These are phyloP conservation scores for Drosophila auraria DNA, from an alignment of 1,140 invertebrate species.

Conservation along the genomic window DNA sequence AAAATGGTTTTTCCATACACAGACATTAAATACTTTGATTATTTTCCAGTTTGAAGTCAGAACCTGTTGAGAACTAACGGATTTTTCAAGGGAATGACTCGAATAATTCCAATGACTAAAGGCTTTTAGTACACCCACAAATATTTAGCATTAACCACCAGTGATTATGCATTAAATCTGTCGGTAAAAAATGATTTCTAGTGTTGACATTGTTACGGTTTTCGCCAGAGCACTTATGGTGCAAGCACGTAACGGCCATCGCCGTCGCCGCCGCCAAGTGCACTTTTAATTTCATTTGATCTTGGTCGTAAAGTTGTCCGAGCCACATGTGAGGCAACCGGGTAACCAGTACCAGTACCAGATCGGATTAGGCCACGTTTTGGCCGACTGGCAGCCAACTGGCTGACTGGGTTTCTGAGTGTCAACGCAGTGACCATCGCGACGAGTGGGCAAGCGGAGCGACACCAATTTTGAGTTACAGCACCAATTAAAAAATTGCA, in stretches of 20 bases:
- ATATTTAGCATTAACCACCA: background rate
- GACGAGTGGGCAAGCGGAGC: conserved; percentile 36
- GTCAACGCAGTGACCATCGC: conserved; percentile 45
- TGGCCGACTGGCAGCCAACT: conserved; percentile 20
- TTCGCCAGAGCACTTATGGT: conserved; percentile 9
- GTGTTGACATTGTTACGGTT: conserved; percentile 22
- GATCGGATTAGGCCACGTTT: conserved; percentile 34
- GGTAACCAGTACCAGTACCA: conserved; percentile 33
- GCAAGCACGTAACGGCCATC: conserved; percentile 18
- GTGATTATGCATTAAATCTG: conserved; percentile 5
- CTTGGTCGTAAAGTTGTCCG: conserved; percentile 59
- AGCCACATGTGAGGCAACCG: conserved; percentile 26
- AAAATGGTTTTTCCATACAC: too few relatives aligned
- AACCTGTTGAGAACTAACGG: background rate
- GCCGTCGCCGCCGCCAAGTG: conserved; percentile 53
- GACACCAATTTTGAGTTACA: conserved; percentile 34
- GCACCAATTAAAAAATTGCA: conserved; percentile 35
- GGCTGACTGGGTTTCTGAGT: conserved; percentile 33
- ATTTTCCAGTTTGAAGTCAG: background rate
- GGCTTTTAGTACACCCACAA: background rate
- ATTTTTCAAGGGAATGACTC: conserved; percentile 9
- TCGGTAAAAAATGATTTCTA: conserved; percentile 15
- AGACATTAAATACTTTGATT: background rate
- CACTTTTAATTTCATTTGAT: conserved; percentile 73
- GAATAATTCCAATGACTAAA: background rate